Percentiles rank a stretch among this genome's conserved stretches.
Conservation (phyloP, 2,797 vertebrate genomes). For the Gambelia wislizenii region DNA sequence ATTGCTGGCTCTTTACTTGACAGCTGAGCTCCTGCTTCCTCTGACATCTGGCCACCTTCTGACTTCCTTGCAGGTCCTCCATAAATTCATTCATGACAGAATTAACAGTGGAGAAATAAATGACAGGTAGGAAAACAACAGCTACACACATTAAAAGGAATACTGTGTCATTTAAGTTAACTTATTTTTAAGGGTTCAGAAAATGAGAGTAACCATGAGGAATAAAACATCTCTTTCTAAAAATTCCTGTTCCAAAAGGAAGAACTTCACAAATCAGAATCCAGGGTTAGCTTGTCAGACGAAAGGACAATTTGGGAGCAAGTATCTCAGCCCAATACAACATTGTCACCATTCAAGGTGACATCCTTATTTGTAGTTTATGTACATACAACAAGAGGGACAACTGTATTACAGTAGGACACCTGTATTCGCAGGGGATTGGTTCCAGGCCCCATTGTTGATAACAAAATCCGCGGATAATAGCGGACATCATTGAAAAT, state of each 20-base stretch:
- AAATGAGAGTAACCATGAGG: neutral
- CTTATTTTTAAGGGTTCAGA: too few relatives aligned
- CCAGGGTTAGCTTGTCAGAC: neutral
- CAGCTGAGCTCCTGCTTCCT: neutral
- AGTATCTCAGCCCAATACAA: neutral
- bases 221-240: neutral
- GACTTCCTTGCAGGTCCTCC: neutral
- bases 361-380: neutral
- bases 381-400: neutral
- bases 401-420: too few relatives aligned
- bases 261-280: neutral
- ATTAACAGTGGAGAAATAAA: neutral
- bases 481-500: too few relatives aligned
- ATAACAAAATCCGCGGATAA: too few relatives aligned
- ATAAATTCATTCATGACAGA: neutral
- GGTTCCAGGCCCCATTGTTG: too few relatives aligned
- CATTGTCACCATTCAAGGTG: neutral
- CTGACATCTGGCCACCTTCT: neutral
- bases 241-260: neutral
- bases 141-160: accelerated
- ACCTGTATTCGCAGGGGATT: too few relatives aligned
- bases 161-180: accelerated
- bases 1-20: neutral
- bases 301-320: neutral
- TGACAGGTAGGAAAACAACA: accelerated